Evolutionary conservation across 2,113 vertebrate species (phyloP), one percentile per base, ranked within the genome.

Genomic region (Thalassoma bifasciatum): DNA sequence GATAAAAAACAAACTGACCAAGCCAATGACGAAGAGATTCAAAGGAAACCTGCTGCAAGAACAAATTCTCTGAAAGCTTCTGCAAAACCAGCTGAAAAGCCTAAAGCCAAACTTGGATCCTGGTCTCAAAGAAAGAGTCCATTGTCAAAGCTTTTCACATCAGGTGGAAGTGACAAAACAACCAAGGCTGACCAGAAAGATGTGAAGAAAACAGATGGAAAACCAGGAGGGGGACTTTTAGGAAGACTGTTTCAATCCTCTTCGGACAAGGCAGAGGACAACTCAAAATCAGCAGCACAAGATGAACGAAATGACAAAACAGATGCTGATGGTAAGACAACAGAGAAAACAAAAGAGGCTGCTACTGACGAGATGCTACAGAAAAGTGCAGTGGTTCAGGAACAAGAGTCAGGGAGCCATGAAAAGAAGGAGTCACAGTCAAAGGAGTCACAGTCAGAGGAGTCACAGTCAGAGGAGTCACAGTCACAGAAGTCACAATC

Each of bases 111-210:
- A 77, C 91, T 81, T 66, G 88, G 91, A 12, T 86, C 73, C 0
- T 58, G 84, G 83, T 90, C 88, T 19, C 95, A 94, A 91, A 90
- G 91, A 42, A 94, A 89, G 80, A 95, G 91, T 3, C 90, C 94
- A 19, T 74, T 95, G 22, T 80, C 84, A 17, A 94, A 72, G 0
- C 88, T 95, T 57, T 95, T 95, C 81, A 88, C 85, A 51, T 86
- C 92, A 64, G 86, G 89, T 57, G 82, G 77, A 61, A 94, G 81
- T 87, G 84, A 80, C 12, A 93, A 66, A 34, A 11, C 46, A 9
- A 80, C 58, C 66, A 93, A 81, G 61, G 86, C 4, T 57, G 85
- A 90, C 57, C 10, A 44, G 3, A 84, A 62, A 36, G 86, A 91
- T 4, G 69, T 17, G 47, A 94, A 81, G 56, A 94, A 94, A 87